Percentiles rank a stretch among this genome's conserved stretches.
These are phyloP conservation scores for Idris sp. DNA, from an alignment of 1,140 invertebrate species.

Conservation along the genomic window DNA sequence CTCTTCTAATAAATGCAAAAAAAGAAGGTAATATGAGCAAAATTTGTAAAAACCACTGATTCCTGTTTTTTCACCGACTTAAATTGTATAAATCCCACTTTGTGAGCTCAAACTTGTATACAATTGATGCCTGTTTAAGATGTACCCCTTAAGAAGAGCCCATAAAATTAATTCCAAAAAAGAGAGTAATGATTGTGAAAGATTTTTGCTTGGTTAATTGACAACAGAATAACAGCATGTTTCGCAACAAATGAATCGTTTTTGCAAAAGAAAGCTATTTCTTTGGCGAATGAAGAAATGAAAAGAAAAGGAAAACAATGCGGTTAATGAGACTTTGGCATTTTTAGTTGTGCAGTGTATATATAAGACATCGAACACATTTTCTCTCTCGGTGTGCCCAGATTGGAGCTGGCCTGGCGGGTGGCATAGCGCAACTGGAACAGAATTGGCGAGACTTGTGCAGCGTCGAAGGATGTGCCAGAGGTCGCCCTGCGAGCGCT, in stretches of 20 bases:
- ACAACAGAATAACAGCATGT: constrained; percentile 39
- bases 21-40: too few relatives aligned
- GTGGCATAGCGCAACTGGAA: constrained; percentile 60
- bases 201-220: constrained; percentile 28
- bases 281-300: constrained; percentile 44
- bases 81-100: too few relatives aligned
- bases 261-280: too few relatives aligned
- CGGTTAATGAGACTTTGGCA: constrained; percentile 49
- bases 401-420: constrained; percentile 46
- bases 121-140: too few relatives aligned
- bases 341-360: constrained; percentile 57
- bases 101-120: too few relatives aligned
- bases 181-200: too few relatives aligned
- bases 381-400: constrained; percentile 37
- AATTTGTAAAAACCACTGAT: too few relatives aligned
- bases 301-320: constrained; percentile 55
- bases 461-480: constrained; percentile 61
- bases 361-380: constrained; percentile 51
- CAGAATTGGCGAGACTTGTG: constrained; percentile 58
- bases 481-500: constrained; percentile 62
- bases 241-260: constrained; percentile 46
- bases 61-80: too few relatives aligned
- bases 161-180: too few relatives aligned
- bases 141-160: too few relatives aligned
- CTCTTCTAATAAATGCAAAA: constrained; percentile 36